Base-by-base conservation (phyloP, 2,797 vertebrate species). In the Schizopygopsis malacanthus region DNA sequence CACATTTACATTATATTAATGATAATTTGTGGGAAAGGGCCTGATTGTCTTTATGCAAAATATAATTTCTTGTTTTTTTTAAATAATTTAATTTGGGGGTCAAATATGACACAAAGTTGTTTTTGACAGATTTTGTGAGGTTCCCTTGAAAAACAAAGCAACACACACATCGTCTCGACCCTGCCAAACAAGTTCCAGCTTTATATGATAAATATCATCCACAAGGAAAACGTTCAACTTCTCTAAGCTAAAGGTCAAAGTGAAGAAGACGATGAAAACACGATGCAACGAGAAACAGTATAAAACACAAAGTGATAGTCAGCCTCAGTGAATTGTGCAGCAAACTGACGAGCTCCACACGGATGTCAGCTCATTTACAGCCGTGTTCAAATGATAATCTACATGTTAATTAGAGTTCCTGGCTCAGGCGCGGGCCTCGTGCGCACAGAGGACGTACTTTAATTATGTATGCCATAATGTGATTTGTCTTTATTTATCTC, bases 401-500 rank as follows among this genome's bases (percentile, higher is more conserved):
- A 67, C n/a, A 39, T 0, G 15, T 69, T 56, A 75, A 84, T 15
- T 25, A 79, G 8, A 84, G 65, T 22, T 45, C 18, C 52, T 71
- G 82, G 63, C 72, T 81, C 61, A 52, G 83, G 39, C 22, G 12
- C 33, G 16, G 45, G 61, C 28, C 47, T 37, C 5, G 37, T 79
- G 54, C 1, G 28, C 28, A 65, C 63, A 0, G 41, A 69, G 83
- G 28, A 54, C 67, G 56, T 45, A 79, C 71, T 59, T 76, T 22
- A n/a, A 59, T 65, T 25, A 41, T 56, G 33, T 54, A 39, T 65
- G 43, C 52, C 43, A 33, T 86, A 47, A 78, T 28, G 72, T 61
- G 56, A 82, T 84, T 78, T 70, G 67, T 81, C 81, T 83, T 50
- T 71, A 72, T 80, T 79, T 45, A 41, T 41, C 69, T 65, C 59